These are phyloP conservation scores for Drosophila mojavensis DNA, from an alignment of 1,140 invertebrate genomes.

Conservation along the genomic window DNA sequence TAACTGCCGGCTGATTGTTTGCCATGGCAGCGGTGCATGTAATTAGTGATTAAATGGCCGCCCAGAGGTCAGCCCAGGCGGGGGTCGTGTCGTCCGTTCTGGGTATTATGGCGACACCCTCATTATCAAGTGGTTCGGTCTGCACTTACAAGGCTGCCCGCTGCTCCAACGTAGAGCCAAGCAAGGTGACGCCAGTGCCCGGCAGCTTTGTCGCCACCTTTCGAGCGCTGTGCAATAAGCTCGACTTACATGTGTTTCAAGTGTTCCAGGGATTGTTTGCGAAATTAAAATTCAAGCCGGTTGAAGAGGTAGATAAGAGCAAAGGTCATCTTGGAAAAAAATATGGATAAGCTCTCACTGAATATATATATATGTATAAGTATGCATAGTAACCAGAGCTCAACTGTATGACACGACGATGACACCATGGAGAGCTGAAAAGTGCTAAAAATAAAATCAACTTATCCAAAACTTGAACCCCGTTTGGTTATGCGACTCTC, in stretches of 20 bases:
- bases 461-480: background rate
- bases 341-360: no score
- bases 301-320: background rate
- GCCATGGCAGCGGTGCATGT: slow-evolving; percentile 65
- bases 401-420: no score
- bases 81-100: slow-evolving; percentile 24
- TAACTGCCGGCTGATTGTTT: slow-evolving; percentile 55
- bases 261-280: slow-evolving; percentile 8
- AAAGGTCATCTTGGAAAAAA: background rate
- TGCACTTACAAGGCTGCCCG: slow-evolving; percentile 55
- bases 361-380: background rate
- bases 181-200: slow-evolving; percentile 25
- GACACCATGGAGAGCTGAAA: background rate
- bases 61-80: slow-evolving; percentile 69
- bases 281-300: background rate
- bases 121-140: slow-evolving; percentile 71
- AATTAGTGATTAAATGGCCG: slow-evolving; percentile 81
- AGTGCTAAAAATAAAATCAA: background rate
- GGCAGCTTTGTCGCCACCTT: background rate
- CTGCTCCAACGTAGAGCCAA: slow-evolving; percentile 54
- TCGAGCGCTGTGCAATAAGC: slow-evolving; percentile 6
- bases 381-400: background rate
- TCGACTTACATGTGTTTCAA: slow-evolving; percentile 16
- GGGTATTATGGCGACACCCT: slow-evolving; percentile 64
- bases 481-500: background rate